These are phyloP conservation scores for Phyllotis vaccarum DNA, from an alignment of 2,797 vertebrate species.

Conservation along the genomic window DNA sequence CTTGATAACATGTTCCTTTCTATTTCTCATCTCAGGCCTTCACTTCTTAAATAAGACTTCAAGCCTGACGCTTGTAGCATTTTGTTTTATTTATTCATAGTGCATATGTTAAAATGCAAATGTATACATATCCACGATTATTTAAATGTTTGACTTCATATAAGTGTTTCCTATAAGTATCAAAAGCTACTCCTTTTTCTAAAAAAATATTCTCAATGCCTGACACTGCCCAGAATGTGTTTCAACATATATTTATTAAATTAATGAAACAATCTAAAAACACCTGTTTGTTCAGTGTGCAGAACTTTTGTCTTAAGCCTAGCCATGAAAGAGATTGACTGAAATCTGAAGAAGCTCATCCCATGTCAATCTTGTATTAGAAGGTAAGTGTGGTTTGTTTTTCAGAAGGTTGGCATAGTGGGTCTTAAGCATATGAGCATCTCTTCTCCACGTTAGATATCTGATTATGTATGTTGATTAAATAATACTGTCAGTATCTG, in stretches of 20 bases:
- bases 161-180: neutral
- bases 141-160: slow-evolving; percentile 7
- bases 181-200: slow-evolving; percentile 12
- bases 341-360: slow-evolving; percentile 1
- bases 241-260: neutral
- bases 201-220: neutral
- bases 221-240: neutral
- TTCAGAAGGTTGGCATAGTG: neutral
- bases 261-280: neutral
- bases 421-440: neutral
- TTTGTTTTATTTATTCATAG: slow-evolving; percentile 41
- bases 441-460: neutral
- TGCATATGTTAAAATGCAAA: neutral
- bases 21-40: neutral
- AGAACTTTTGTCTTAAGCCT: slow-evolving; percentile 26
- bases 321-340: neutral
- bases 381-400: neutral
- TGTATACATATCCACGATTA: neutral
- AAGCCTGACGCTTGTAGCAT: neutral
- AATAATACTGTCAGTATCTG: neutral
- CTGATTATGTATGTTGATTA: slow-evolving; percentile 31
- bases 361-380: neutral
- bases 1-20: neutral
- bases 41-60: neutral
- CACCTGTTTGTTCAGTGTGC: neutral